Percentiles rank a stretch among this genome's conserved stretches.
phyloP scores from a whole-genome alignment of 2,888 invertebrate species.

The Drosophila suboccidentalis region DNA sequence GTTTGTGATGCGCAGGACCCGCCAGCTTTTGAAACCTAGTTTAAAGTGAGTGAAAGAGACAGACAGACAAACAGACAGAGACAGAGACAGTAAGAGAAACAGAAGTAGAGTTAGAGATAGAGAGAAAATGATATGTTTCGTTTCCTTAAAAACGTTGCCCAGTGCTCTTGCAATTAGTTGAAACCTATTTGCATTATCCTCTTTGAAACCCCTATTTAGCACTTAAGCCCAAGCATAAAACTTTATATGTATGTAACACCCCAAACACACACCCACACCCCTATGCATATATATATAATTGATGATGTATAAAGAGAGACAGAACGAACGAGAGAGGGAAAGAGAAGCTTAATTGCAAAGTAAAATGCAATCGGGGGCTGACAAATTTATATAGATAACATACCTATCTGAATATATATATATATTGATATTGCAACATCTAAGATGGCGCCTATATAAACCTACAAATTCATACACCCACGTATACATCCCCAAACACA shows the following conservation, averaged over 20 bases:
- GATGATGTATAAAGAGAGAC: constrained; percentile 37
- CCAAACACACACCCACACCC: constrained; percentile 14
- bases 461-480: constrained; percentile 33
- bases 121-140: constrained; percentile 26
- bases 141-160: constrained; percentile 54
- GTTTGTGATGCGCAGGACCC: constrained; percentile 65
- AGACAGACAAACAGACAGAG: constrained; percentile 15
- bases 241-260: constrained; percentile 52
- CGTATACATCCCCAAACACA: constrained; percentile 30
- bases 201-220: constrained; percentile 44
- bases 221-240: constrained; percentile 49
- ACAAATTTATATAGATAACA: constrained; percentile 54
- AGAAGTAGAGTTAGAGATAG: constrained; percentile 15
- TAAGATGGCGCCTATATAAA: constrained; percentile 73
- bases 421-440: constrained; percentile 67
- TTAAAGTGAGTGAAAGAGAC: constrained; percentile 38
- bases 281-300: background rate
- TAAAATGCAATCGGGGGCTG: constrained; percentile 32
- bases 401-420: constrained; percentile 31
- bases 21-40: constrained; percentile 66
- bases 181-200: constrained; percentile 43
- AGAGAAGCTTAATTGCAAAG: constrained; percentile 20
- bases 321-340: background rate
- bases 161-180: constrained; percentile 61
- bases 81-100: too few relatives aligned